Base-by-base conservation (phyloP, 1,140 invertebrate species). In the Drosophila subpulchrella region DNA sequence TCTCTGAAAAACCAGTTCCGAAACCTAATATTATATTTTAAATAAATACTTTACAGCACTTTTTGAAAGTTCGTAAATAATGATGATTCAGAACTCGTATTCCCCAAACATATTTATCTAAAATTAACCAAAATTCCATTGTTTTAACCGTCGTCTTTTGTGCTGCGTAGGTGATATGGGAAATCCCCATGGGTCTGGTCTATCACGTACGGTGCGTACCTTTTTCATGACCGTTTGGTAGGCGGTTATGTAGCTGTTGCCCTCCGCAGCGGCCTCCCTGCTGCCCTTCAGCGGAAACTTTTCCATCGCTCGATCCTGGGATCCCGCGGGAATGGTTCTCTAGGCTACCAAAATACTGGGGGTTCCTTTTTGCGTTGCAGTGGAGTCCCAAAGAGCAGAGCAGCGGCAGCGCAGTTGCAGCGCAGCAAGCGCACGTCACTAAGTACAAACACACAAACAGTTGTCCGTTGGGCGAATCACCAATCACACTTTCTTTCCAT, bases 191-290 rank as follows among this genome's bases (percentile, higher is more conserved):
- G 59, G 27, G 42, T 32, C 63, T 46, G 11, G 2, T 10, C 7
- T 71, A 73, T 73, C 70, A 71, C n/a, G 17, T 42, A 55, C 20
- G 58, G 11, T 54, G 62, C 59, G 86, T 93, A 94, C 93, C 93
- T 94, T 93, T 86, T 93, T 93, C 76, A 92, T 91, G 71, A 93
- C 93, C 56, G 93, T 92, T 79, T 94, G 93, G 91, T 94, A 94
- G 56, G 93, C 91, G 50, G 92, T 92, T 78, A 91, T 91, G 62
- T 92, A 92, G 83, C 71, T 92, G 60, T 93, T 91, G 53, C 92
- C 90, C 71, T 91, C 85, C 36, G 91, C 83, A 38, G 91, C 84
- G 65, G 92, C 83, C 56, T 91, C 84, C 70, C 91, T 76, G 67
- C 86, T 92, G 44, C 92, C 92, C 88, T 93, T 93, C 57, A 94